These are phyloP conservation scores for Hippocampus guttulatus DNA, from an alignment of 2,113 vertebrate species.

Conservation along the genomic window DNA sequence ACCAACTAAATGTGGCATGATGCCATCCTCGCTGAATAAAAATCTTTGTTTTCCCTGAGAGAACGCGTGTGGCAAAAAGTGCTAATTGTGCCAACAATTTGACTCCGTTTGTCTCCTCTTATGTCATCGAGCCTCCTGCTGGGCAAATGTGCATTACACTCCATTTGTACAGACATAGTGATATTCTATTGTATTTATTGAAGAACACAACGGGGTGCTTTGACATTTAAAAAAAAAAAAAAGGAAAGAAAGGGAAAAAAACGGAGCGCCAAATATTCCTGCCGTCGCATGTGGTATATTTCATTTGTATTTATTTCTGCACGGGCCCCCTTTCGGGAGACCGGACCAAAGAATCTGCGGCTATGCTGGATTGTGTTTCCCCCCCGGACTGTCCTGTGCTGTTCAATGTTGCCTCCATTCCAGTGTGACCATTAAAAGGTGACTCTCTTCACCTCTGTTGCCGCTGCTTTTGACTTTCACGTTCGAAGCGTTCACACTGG, in stretches of 20 bases:
- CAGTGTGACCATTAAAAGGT: constrained; percentile 68
- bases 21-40: constrained; percentile 44
- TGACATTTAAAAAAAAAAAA: constrained; percentile 48
- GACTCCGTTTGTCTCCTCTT: constrained; percentile 49
- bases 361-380: constrained; percentile 56
- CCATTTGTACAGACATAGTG: constrained; percentile 77
- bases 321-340: constrained; percentile 43
- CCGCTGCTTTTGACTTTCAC: constrained; percentile 10
- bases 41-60: constrained; percentile 43
- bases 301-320: constrained; percentile 71
- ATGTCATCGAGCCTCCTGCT: constrained; percentile 52
- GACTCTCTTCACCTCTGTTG: constrained; percentile 64
- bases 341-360: constrained; percentile 60
- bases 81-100: constrained; percentile 61
- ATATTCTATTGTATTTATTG: constrained; percentile 81
- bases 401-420: constrained; percentile 61
- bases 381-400: constrained; percentile 60
- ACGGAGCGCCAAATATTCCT: constrained; percentile 58
- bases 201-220: constrained; percentile 73
- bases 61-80: constrained; percentile 57
- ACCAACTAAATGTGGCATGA: constrained; percentile 17
- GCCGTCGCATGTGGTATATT: constrained; percentile 67
- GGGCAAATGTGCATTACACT: constrained; percentile 74
- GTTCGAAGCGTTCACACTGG: not conserved
- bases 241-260: constrained; percentile 32